These are phyloP conservation scores for Psittacula echo DNA, from an alignment of 2,797 vertebrate species.

Conservation along the genomic window DNA sequence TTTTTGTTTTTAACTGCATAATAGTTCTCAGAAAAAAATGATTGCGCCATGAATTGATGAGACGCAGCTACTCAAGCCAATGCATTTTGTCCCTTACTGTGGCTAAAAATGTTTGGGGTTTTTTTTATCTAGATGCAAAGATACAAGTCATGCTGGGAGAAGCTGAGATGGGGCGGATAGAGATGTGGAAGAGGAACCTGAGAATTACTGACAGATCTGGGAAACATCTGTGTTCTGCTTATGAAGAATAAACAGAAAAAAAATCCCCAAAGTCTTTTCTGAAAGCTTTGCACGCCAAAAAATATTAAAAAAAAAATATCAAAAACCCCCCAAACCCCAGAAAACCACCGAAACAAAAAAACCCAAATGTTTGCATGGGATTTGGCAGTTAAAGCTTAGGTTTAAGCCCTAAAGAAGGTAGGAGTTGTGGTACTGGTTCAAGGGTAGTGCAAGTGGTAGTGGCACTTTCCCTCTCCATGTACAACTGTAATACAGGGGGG, in stretches of 20 bases:
- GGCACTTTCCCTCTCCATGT: neutral
- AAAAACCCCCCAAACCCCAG: neutral
- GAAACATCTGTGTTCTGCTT: slow-evolving; percentile 8
- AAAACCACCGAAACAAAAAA: neutral
- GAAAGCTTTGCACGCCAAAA: neutral
- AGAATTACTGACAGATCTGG: neutral
- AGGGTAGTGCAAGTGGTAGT: neutral
- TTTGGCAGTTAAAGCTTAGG: neutral
- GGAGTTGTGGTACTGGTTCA: neutral
- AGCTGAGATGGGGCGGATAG: neutral
- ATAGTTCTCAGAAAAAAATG: neutral
- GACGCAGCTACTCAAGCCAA: neutral
- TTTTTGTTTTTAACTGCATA: neutral
- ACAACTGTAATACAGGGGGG: rapidly evolving
- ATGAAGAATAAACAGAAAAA: neutral
- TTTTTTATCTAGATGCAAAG: neutral
- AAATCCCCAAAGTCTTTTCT: neutral
- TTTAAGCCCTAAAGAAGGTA: neutral
- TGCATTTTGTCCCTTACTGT: neutral
- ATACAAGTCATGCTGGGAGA: neutral
- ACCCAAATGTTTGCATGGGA: neutral
- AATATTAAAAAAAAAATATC: neutral
- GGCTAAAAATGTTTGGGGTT: neutral
- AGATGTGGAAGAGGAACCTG: neutral
- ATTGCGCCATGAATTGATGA: neutral